A percentile compares a stretch with the other conserved stretches of the same genome.
phyloP scores from a whole-genome alignment of 53 echinoderm and acorn worm genomes.

The Crossaster papposus region DNA sequence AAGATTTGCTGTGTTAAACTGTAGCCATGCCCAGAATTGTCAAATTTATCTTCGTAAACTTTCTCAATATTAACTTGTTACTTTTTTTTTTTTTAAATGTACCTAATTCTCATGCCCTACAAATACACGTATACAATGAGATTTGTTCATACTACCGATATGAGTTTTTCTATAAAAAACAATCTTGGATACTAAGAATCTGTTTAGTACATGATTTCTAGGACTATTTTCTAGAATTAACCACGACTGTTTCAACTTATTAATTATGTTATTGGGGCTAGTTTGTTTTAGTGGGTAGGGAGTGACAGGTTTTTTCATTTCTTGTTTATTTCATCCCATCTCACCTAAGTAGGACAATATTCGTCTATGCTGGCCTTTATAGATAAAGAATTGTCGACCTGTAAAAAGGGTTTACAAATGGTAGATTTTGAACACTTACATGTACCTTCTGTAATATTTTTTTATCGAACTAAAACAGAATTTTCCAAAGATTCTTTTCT shows the following conservation, averaged over 20 bases:
- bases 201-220: background rate
- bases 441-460: no score
- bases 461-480: no score
- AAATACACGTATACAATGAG: no score
- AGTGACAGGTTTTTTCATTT: background rate
- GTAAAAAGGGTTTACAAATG: constrained; percentile 12
- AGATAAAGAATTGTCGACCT: constrained; percentile 52
- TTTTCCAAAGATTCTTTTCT: no score
- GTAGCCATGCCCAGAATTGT: constrained; percentile 1
- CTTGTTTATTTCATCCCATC: constrained; percentile 5
- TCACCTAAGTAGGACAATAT: constrained; percentile 46
- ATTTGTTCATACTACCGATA: no score
- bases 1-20: constrained; percentile 26
- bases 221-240: background rate
- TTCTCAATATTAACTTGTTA: background rate
- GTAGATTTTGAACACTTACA: no score
- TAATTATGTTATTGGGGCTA: background rate
- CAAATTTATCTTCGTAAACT: no score
- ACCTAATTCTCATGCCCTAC: background rate
- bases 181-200: background rate
- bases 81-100: background rate
- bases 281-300: background rate
- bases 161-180: no score
- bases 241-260: background rate
- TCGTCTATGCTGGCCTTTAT: constrained; percentile 45